Evolutionary conservation across 2,113 vertebrate species (phyloP).

Genomic region (Galeopterus variegatus): DNA sequence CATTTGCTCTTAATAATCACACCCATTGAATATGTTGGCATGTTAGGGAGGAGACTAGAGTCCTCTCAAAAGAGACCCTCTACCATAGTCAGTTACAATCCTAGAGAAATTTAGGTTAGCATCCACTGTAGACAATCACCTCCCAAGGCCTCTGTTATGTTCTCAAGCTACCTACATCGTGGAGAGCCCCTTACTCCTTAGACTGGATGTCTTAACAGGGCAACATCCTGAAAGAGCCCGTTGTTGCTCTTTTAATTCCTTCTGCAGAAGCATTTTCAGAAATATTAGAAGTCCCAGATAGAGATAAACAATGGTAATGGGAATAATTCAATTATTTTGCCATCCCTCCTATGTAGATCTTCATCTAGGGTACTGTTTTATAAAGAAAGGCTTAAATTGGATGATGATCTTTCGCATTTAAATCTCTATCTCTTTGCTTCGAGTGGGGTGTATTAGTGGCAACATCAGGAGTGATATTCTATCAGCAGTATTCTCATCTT

Average conservation of each 20-base stretch:
- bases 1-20: not conserved
- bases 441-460: not conserved
- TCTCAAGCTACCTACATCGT: not conserved
- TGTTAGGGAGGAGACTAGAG: not conserved
- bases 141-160: too few species aligned
- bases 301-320: not conserved
- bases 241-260: not conserved
- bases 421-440: constrained; percentile 44
- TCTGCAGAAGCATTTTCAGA: not conserved
- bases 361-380: not conserved
- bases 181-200: not conserved
- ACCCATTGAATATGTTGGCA: not conserved
- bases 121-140: not conserved
- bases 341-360: not conserved
- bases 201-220: not conserved
- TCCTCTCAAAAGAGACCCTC: not conserved
- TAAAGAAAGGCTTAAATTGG: not conserved
- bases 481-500: not conserved
- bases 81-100: accelerated
- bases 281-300: not conserved
- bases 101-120: not conserved
- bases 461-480: not conserved
- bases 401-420: not conserved
- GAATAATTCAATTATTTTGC: not conserved
- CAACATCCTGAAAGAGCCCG: not conserved